A percentile compares a stretch with the other conserved stretches of the same genome.
These are phyloP conservation scores for Forbesichthys papilliferus DNA, from an alignment of 2,113 vertebrate genomes.

Conservation along the genomic window DNA sequence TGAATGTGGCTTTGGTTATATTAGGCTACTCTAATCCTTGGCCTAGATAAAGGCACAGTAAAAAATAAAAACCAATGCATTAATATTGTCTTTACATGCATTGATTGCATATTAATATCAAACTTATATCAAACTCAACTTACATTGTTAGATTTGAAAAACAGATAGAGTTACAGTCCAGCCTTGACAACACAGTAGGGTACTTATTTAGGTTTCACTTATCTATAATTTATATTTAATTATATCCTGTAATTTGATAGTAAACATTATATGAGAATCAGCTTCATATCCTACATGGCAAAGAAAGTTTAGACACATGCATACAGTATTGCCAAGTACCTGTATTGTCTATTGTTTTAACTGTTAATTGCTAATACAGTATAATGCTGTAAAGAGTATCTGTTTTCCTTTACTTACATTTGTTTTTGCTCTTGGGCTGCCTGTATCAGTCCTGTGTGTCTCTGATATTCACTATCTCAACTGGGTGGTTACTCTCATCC, in stretches of 20 bases:
- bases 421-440: conserved; percentile 23
- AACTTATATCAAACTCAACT: neutral
- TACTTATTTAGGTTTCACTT: neutral
- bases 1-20: neutral
- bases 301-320: neutral
- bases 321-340: neutral
- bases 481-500: conserved; percentile 82
- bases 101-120: neutral
- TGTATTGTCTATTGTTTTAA: neutral
- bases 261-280: neutral
- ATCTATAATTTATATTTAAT: neutral
- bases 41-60: neutral
- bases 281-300: conserved; percentile 2
- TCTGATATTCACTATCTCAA: conserved; percentile 84
- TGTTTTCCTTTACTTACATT: conserved; percentile 55
- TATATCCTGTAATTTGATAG: neutral
- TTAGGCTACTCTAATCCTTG: conserved; percentile 1
- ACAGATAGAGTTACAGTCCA: neutral
- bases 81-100: neutral
- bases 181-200: neutral
- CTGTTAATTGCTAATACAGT: neutral
- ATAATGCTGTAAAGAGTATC: neutral
- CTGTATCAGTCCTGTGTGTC: conserved; percentile 76
- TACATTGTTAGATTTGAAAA: conserved; percentile 17
- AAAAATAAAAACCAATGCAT: neutral